Base-by-base conservation (phyloP, 2,797 vertebrate genomes). In the Borostomias antarcticus region DNA sequence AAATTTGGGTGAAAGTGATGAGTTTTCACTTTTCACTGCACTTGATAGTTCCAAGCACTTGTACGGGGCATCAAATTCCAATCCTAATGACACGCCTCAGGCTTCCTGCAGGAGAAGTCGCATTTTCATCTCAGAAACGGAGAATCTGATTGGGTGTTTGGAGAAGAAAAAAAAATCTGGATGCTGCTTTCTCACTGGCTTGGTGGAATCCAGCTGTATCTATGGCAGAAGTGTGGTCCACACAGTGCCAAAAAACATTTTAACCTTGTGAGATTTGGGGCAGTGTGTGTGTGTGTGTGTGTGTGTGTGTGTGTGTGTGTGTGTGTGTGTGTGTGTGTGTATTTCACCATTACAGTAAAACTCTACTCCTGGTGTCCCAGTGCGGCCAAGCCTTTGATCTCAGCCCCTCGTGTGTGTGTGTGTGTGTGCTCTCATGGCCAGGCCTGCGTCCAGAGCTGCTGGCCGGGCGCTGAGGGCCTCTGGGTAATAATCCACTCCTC, bases 11-110 rank as follows among this genome's bases (percentile, higher is more conserved):
- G 60, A 95, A 96, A 94, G 90, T 94, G 95, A 96, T 95, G 94
- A 96, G 93, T 93, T 96, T 93, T 96, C 93, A 94, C 90, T 94
- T 96, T 95, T 91, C 9, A 82, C 93, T 92, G 91, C 92, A 92
- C 93, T 93, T 94, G 94, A 95, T 94, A 94, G 93, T 95, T 94
- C 92, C 91, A 90, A 95, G 92, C 87, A 86, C 91, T 93, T 88
- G 93, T 92, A 92, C 91, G 89, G 94, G 88, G 93, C 94, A 95
- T 96, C 94, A 95, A 93, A 95, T 96, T 96, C 93, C 82, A 84
- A 89, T 95, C 94, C 93, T 98, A 98, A 98, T 98, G 94, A 96
- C 93, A 92, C 93, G 95, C 95, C 95, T 90, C 86, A 73, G 92
- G 95, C 93, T 93, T 93, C 95, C 97, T 94, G 92, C 91, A 95